Conservation (phyloP, 2,797 vertebrate genomes). For the Euphonia xanthogaster region DNA sequence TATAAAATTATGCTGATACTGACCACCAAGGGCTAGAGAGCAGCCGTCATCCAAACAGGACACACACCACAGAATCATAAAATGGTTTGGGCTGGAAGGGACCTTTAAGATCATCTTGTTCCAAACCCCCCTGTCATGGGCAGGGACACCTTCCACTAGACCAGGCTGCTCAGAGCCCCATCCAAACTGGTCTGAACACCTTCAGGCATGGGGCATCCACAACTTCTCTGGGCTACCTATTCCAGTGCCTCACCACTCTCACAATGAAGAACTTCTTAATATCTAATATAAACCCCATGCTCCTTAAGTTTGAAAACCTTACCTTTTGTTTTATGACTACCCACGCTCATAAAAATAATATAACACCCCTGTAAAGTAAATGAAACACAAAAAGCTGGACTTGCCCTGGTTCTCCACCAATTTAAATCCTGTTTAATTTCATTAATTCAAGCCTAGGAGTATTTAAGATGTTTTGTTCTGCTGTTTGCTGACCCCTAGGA, state of each 20-base stretch:
- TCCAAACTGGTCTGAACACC: neutral
- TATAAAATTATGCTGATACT: neutral
- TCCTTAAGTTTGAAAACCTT: neutral
- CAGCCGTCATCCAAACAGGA: neutral
- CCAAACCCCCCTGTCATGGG: fast-evolving
- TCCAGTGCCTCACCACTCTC: neutral
- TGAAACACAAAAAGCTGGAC: fast-evolving
- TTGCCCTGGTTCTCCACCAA: neutral
- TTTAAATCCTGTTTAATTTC: neutral
- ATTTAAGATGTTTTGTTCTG: neutral
- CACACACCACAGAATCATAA: neutral
- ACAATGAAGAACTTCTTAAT: neutral
- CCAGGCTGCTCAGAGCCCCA: neutral
- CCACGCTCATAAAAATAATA: neutral
- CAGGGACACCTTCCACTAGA: neutral
- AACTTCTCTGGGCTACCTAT: neutral
- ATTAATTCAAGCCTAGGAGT: neutral
- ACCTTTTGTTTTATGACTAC: neutral
- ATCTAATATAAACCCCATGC: fast-evolving
- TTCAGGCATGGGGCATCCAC: neutral
- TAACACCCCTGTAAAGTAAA: neutral
- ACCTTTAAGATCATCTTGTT: neutral
- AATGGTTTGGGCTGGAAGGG: neutral
- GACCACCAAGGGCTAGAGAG: neutral
- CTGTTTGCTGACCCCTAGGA: neutral